Percentiles rank a stretch among this genome's conserved stretches.
Evolutionary conservation across 2,888 invertebrate species (phyloP).

Genomic region (Neelides folsomi): DNA sequence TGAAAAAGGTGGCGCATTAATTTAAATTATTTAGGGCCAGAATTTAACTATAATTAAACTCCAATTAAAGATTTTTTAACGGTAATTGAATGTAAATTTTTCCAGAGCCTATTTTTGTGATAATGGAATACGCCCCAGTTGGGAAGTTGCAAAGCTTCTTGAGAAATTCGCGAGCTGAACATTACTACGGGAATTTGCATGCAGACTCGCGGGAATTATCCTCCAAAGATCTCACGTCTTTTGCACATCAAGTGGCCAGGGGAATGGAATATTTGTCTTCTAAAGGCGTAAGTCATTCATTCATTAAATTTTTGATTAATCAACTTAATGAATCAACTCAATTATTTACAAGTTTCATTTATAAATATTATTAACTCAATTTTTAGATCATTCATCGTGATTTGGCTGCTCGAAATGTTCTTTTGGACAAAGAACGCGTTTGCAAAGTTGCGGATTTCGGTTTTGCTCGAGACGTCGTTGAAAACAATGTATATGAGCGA

Average conservation of each 20-base stretch:
- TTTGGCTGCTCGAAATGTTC: slow-evolving; percentile 73
- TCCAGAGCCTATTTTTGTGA: slow-evolving; percentile 72
- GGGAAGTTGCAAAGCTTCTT: slow-evolving; percentile 83
- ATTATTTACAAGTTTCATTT: too few species aligned
- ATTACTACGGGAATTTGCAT: slow-evolving; percentile 64
- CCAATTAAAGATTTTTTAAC: neutral
- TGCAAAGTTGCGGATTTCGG: slow-evolving; percentile 92
- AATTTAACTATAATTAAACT: neutral
- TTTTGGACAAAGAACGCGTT: slow-evolving; percentile 71
- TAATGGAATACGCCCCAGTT: slow-evolving; percentile 77
- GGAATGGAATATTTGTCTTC: slow-evolving; percentile 77
- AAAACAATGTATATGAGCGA: slow-evolving; percentile 45
- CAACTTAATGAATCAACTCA: neutral
- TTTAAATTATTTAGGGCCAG: too few species aligned
- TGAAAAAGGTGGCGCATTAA: slow-evolving; percentile 59
- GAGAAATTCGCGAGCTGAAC: slow-evolving; percentile 67
- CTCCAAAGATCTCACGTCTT: slow-evolving; percentile 66
- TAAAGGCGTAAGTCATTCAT: slow-evolving; percentile 54
- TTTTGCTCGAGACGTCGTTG: slow-evolving; percentile 75
- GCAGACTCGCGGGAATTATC: slow-evolving; percentile 33
- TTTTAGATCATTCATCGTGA: slow-evolving; percentile 67
- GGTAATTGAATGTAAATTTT: slow-evolving; percentile 3
- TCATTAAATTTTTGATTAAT: neutral
- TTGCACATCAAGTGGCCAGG: slow-evolving; percentile 77
- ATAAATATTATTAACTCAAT: slow-evolving; percentile 32